Conservation (phyloP, 2,888 invertebrate species). For the Melipona beecheii region DNA sequence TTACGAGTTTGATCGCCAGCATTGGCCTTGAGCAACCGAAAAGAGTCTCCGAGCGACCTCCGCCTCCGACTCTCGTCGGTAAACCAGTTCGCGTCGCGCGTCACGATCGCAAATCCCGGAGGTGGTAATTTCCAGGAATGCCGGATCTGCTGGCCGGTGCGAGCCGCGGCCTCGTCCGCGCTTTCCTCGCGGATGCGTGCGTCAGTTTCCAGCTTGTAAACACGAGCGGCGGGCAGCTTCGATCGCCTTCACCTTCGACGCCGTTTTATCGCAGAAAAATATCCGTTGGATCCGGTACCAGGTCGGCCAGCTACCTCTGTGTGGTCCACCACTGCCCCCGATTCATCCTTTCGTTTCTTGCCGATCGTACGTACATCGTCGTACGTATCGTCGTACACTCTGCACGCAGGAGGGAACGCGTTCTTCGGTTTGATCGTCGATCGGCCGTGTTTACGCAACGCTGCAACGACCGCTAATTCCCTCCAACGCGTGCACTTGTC, state of each 20-base stretch:
- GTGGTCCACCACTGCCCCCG: neutral
- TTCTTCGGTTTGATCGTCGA: constrained; percentile 19
- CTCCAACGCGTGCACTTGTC: neutral
- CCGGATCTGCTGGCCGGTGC: constrained; percentile 58
- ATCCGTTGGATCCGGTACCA: constrained; percentile 50
- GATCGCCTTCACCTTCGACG: constrained; percentile 67
- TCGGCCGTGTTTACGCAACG: neutral
- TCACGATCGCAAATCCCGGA: constrained; percentile 62
- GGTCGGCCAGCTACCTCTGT: constrained; percentile 35
- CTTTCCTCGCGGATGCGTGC: constrained; percentile 60
- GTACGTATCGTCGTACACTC: neutral
- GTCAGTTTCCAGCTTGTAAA: constrained; percentile 54
- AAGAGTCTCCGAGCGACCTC: constrained; percentile 3
- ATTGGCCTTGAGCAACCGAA: constrained; percentile 3
- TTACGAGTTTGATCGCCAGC: neutral
- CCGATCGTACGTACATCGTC: neutral
- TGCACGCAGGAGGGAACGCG: neutral
- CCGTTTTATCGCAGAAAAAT: constrained; percentile 38
- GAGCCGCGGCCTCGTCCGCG: constrained; percentile 48
- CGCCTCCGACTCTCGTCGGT: constrained; percentile 65
- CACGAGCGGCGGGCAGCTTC: constrained; percentile 43
- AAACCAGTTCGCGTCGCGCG: constrained; percentile 43
- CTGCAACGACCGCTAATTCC: constrained; percentile 6
- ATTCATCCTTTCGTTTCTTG: neutral
- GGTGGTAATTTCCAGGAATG: constrained; percentile 66